Evolutionary conservation across 2,888 invertebrate genomes (phyloP), one percentile per base, ranked within the genome.

Genomic region (Ctenicera cuprea): DNA sequence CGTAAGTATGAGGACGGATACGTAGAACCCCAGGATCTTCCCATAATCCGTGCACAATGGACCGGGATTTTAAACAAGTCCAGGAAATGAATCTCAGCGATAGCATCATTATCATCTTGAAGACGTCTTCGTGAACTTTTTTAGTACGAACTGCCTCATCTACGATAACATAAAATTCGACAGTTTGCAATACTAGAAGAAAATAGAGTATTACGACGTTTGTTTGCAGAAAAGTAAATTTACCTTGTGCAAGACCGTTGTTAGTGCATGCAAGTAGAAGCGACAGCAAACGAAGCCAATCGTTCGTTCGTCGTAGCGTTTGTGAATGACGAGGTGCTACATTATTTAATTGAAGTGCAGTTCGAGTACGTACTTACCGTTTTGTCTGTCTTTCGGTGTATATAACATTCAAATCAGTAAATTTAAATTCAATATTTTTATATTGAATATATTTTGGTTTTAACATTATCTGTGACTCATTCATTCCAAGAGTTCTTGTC

Each of bases 81-180:
- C 82, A 81, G 85, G 84, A 85, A 86, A 86, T 85, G 85, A 85
- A 85, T 85, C 83, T 81, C 73, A 73, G 81, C 82, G 85, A 85
- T 84, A 84, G 82, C 83, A 83, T 85, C 85, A 83, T 85, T 85
- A 85, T 85, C 84, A 79, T 81, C 79, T 73, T 74, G 79, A 81
- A 80, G 67, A 70, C 59, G 57, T 71, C 61, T 74, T 71, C 54
- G 43, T 16, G 43, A 69, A 48, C 33, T 30, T 65, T 43, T 64
- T 70, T 48, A 38, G 33, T 9, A 37, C 38, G 38, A 54, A 38
- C 37, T 38, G 2, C 30, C 12, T 52, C 37, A 30, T 67, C 48
- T 54, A 62, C 61, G 52, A 38, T 12, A 64, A 67, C 26, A 52
- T 26, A 57, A 54, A 52, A 52, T 61, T 64, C 50, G 4, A 64